Base-by-base conservation (phyloP, 1,140 invertebrate genomes). In the Hycleus cichorii region DNA sequence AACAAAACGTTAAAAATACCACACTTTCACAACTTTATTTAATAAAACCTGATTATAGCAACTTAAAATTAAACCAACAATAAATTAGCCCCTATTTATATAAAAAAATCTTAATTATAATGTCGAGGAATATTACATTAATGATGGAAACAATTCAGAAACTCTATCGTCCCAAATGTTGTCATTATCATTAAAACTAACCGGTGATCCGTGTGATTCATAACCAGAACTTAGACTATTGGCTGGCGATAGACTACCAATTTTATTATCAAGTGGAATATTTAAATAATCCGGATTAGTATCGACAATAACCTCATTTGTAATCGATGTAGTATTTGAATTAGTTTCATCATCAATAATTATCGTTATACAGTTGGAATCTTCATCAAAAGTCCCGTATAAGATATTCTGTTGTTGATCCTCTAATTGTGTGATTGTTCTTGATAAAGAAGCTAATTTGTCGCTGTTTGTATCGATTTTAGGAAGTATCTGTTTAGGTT, bases 291-390 rank as follows among this genome's bases (percentile, higher is more conserved):
- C 24, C 6, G 48, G 38, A 47, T 48, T 40, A 40, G 44, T 42
- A 44, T 74, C 72, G 47, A 75, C 69, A 4, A 77, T 70, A 45
- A 78, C 78, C 58, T 82, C 81, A 24, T 76, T 76, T 5, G 32
- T 5, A 32, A 32, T 32, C 7, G 32, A 5, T 32, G 32, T 32
- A 7, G 4, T 7, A 32, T 32, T 7, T 2, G 81, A 55, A 44
- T 64, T 67, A 2, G 74, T 72, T 53, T 82, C 78, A 25, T 84
- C 79, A 62, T 83, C 81, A 3, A 87, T 82, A 49, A 88, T 79
- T 1, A 89, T 83, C 0, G 85, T 88, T 25, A 88, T 81, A 48
- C 83, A 86, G 65, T 88, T 86, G 3, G 82, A 84, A 46, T 77
- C 78, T 67, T 87, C 85, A 67, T 87, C 83, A 55, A 83, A 85